Evolutionary conservation across 2,888 invertebrate genomes (phyloP).

Genomic region (Schizotus pectinicornis): DNA sequence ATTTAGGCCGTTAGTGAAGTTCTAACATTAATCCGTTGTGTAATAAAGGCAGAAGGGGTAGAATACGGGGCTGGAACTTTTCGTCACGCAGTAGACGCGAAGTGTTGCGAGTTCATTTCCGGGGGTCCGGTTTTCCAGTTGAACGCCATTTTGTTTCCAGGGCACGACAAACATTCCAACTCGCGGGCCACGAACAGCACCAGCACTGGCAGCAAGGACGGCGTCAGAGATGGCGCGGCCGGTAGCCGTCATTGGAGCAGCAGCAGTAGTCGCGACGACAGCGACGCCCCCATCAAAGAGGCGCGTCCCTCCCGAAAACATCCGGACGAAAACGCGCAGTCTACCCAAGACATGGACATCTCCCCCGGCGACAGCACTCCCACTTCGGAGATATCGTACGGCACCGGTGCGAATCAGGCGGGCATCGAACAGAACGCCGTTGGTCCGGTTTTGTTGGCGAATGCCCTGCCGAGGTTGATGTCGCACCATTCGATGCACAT

Average conservation of each 20-base stretch:
- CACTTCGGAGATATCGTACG: constrained; percentile 79
- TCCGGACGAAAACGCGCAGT: constrained; percentile 39
- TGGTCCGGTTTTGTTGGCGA: constrained; percentile 70
- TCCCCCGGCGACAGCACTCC: constrained; percentile 91
- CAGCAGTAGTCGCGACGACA: constrained; percentile 45
- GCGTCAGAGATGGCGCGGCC: constrained; percentile 44
- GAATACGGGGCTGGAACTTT: too few species aligned
- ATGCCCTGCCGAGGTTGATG: constrained; percentile 69
- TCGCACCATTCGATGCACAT: constrained; percentile 59
- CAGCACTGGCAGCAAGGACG: constrained; percentile 49
- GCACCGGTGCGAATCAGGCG: constrained; percentile 58
- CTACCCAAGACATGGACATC: constrained; percentile 87
- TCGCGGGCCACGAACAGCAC: constrained; percentile 62
- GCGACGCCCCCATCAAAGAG: constrained; percentile 42
- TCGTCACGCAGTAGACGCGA: too few species aligned
- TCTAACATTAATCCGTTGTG: too few species aligned
- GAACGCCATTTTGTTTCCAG: constrained; percentile 46
- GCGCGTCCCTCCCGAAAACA: constrained; percentile 49
- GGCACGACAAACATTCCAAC: constrained; percentile 80
- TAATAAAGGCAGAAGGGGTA: too few species aligned
- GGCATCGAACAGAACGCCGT: constrained; percentile 54
- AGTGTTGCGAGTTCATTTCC: too few species aligned
- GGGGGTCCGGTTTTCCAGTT: too few species aligned
- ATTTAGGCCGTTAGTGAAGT: too few species aligned
- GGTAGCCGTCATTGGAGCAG: constrained; percentile 53